Base-by-base conservation (phyloP, 2,113 vertebrate genomes). In the Limnothrissa miodon region DNA sequence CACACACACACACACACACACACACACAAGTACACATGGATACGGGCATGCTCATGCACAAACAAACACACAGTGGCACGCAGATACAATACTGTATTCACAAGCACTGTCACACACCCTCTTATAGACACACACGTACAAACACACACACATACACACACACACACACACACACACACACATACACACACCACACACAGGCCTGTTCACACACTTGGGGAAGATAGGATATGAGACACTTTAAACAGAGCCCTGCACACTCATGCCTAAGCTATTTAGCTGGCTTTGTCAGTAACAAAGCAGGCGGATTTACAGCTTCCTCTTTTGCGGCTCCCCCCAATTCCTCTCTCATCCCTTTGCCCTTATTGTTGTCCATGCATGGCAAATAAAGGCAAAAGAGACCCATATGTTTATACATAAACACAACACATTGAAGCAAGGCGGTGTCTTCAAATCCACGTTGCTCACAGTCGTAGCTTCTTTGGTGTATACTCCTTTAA, bases 221-320 rank as follows among this genome's bases (percentile, higher is more conserved):
- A 74, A 74, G 66, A 74, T 74, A 74, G 66, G 66, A 33, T 74
- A 74, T 70, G 62, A 36, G 66, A 39, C 29, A 39, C 33, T 74
- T 74, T 74, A 74, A 74, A 36, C 66, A 36, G 66, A 36, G 66
- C 66, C 25, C 66, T 1, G 66, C 13, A 33, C 66, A 74, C 13
- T 74, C 66, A 13, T 74, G 66, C 66, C 29, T 74, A 33, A 74
- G 66, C 66, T 74, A 36, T 74, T 74, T 74, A 74, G 25, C 66
- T 36, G 66, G 66, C 66, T 33, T 74, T 74, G 66, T 74, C 66
- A 17, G 66, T 33, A 74, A 33, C 66, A 74, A 33, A 74, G 66
- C 66, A 36, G 66, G 66, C 66, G 25, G 66, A 13, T 74, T 74
- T 74, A 74, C 66, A 13, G 29, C 33, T 36, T 36, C 66, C 33